Evolutionary conservation across 1,140 invertebrate species (phyloP).

Genomic region (Antheraea mylitta): DNA sequence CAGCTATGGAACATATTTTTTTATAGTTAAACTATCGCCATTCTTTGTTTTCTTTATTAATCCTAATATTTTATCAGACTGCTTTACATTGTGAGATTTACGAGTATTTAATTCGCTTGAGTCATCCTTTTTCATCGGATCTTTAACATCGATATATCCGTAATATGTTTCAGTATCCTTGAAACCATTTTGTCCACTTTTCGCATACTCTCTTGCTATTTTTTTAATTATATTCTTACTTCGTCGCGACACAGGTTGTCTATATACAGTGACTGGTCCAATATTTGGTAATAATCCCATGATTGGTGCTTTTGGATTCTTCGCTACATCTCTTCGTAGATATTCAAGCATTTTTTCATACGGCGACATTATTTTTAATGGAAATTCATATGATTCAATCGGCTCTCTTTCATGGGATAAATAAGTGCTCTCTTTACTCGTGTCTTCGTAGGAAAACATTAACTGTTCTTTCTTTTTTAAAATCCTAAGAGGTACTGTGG

Average conservation of each 20-base stretch:
- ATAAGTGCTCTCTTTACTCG: not conserved
- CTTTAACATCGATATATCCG: slow-evolving; percentile 9
- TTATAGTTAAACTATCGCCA: slow-evolving; percentile 1
- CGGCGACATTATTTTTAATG: slow-evolving; percentile 12
- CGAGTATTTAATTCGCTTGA: too few relatives aligned
- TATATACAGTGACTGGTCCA: slow-evolving; percentile 51
- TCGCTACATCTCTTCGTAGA: slow-evolving; percentile 42
- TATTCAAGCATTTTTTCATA: slow-evolving; percentile 44
- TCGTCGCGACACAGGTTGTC: slow-evolving; percentile 53
- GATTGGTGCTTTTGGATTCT: slow-evolving; percentile 40
- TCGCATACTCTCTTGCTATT: slow-evolving; percentile 37
- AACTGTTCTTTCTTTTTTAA: slow-evolving; percentile 27
- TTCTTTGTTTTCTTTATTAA: not conserved
- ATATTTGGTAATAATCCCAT: slow-evolving; percentile 40
- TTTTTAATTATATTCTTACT: slow-evolving; percentile 49
- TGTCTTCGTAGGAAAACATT: not conserved
- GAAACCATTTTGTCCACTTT: not conserved
- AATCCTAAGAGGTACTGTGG: slow-evolving; percentile 29
- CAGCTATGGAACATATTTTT: not conserved
- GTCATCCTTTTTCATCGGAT: too few relatives aligned
- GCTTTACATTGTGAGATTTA: not conserved
- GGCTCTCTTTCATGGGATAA: not conserved
- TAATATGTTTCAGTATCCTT: not conserved
- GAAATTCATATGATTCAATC: too few relatives aligned
- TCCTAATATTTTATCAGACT: not conserved